Evolutionary conservation across 2,113 vertebrate genomes (phyloP), one percentile per base, ranked within the genome.

Genomic region (Thymallus thymallus): DNA sequence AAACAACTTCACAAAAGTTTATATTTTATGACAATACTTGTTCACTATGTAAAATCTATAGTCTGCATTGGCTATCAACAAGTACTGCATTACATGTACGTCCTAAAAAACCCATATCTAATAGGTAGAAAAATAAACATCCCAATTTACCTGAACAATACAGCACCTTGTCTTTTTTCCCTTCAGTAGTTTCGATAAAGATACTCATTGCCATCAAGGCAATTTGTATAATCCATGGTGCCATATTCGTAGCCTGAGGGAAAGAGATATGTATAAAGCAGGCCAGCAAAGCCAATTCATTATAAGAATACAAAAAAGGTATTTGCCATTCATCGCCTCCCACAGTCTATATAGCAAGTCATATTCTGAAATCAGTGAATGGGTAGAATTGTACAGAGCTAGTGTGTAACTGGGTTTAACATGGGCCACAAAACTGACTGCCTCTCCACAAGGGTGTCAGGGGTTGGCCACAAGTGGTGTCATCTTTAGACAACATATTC

Each of bases 111-210:
- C 51, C 51, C 51, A 55, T 55, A 20, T 55, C 18, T 55, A 55
- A 14, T 20, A 55, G 58, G 56, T 58, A 41, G 41, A 48, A 22
- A 16, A 16, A 60, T 60, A 60, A 77, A 67, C 70, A 68, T 51
- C 20, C 70, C 51, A 0, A 72, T 86, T 87, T 76, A 93, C 92
- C 92, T 69, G 91, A 92, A 69, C 91, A 92, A 78, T 90, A 93
- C 1, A 91, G 66, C 58, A 85, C 55, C 22, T 80, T 35, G 67
- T 92, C 85, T 67, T 81, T 88, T 81, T 89, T 92, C 10, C 78
- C 86, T 22, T 86, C 77, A 18, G 73, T 30, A 16, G 58, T 71
- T 48, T 69, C 32, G 41, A 75, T 68, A 65, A 84, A 82, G 62
- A 84, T n/a, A 5, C 75, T 79, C 4, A 91, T 66, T 46, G 86